These are phyloP conservation scores for Chondrilla cf. caribensis DNA, from an alignment of 37 sponge, comb jelly and placozoan genomes.

Conservation along the genomic window DNA sequence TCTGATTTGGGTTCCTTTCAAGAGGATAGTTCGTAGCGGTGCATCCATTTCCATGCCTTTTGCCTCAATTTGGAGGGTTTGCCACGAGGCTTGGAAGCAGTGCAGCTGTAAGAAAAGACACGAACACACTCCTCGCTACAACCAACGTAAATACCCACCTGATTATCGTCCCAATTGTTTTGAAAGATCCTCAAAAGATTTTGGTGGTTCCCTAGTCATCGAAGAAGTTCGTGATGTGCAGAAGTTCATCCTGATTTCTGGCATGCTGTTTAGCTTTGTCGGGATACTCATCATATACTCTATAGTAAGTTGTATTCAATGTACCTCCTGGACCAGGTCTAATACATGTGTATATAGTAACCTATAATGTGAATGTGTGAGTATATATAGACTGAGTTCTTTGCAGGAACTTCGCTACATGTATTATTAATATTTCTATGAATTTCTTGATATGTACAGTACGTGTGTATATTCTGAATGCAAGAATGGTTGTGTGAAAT, in stretches of 20 bases:
- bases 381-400: too few species aligned
- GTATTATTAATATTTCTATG: too few species aligned
- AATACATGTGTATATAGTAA: not conserved
- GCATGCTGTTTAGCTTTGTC: not conserved
- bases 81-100: not conserved
- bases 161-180: not conserved
- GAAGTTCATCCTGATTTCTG: not conserved
- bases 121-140: too few species aligned
- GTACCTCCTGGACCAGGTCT: not conserved
- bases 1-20: not conserved
- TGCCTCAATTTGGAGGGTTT: not conserved
- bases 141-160: not conserved
- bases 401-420: too few species aligned
- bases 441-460: too few species aligned
- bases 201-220: not conserved
- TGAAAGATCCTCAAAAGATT: not conserved
- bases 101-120: too few species aligned
- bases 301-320: not conserved
- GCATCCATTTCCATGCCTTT: not conserved
- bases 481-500: too few species aligned
- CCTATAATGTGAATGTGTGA: not conserved
- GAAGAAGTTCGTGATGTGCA: slow-evolving; percentile 6
- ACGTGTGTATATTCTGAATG: too few species aligned
- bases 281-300: not conserved
- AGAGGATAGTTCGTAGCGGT: not conserved